Evolutionary conservation across 2,888 invertebrate genomes (phyloP), one percentile per base, ranked within the genome.

Genomic region (Automeris io): DNA sequence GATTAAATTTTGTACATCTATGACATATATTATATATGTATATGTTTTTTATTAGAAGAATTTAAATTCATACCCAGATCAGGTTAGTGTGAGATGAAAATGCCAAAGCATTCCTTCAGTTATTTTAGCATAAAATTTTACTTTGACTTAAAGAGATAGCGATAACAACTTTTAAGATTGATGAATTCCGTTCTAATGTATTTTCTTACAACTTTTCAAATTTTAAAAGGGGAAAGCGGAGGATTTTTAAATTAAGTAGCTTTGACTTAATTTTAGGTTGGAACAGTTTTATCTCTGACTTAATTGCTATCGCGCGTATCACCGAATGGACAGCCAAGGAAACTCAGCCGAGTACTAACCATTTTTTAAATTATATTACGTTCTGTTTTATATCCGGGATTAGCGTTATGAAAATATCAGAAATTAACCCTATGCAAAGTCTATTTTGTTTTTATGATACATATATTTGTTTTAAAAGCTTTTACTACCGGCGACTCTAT

Each of bases 111-210:
- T n/a, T n/a, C n/a, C n/a, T n/a, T n/a, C n/a, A n/a, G n/a, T n/a
- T n/a, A n/a, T n/a, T 29, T n/a, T 1, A n/a, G 16, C 16, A 29
- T 16, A 29, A 13, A 29, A 29, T 16, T 26, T 29, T 29, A 29
- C 29, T 7, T 8, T n/a, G n/a, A 16, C 16, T 29, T 29, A n/a
- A 7, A 5, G 62, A 60, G 63, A 65, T 60, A 57, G 56, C 64
- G 71, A 73, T 78, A 73, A 78, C 54, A 75, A 76, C 54, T 78
- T 77, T 63, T 57, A 67, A 76, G 73, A 78, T 75, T 76, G 75
- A 81, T 79, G 76, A 70, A 68, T 68, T 58, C 51, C 49, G 38
- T 47, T 63, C 51, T 58, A 61, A 70, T 62, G 62, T 64, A 56
- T 59, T 65, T 67, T 61, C 54, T 51, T 45, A 40, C 24, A 41